Conservation (phyloP, 2,888 invertebrate genomes). For the Oeneis ivallda region DNA sequence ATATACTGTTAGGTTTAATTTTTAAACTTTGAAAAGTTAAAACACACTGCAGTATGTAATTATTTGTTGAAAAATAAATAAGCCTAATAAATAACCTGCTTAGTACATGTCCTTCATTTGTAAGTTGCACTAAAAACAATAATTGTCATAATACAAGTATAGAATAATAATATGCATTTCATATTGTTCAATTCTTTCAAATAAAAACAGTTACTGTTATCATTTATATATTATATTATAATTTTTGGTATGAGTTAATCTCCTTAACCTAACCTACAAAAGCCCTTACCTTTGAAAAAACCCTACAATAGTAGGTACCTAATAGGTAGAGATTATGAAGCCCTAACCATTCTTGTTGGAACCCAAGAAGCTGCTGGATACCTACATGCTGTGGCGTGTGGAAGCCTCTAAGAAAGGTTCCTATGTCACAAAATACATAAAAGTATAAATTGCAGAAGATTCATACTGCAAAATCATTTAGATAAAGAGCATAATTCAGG, state of each 20-base stretch:
- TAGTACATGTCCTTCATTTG: conserved; percentile 60
- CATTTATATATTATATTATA: conserved; percentile 15
- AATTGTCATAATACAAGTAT: conserved; percentile 55
- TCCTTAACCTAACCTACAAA: no score
- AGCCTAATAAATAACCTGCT: conserved; percentile 63
- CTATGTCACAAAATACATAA: no score
- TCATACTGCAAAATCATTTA: no score
- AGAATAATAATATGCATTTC: conserved; percentile 51
- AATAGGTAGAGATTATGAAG: no score
- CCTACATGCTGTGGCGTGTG: no score
- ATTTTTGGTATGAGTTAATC: background rate
- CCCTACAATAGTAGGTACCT: no score
- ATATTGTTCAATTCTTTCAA: conserved; percentile 54
- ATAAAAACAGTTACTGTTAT: conserved; percentile 32
- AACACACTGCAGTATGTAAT: conserved; percentile 32
- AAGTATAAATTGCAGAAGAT: no score
- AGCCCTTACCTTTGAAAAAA: no score
- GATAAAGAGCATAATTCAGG: no score
- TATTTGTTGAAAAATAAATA: conserved; percentile 55
- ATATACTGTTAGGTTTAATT: conserved; percentile 18
- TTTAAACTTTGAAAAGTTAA: conserved; percentile 35
- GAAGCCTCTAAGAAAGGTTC: no score
- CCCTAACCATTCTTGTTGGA: no score
- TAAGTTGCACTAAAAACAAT: conserved; percentile 55
- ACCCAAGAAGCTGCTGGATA: no score